Base-by-base conservation (phyloP, 2,888 invertebrate genomes). In the Tethea ocularis region DNA sequence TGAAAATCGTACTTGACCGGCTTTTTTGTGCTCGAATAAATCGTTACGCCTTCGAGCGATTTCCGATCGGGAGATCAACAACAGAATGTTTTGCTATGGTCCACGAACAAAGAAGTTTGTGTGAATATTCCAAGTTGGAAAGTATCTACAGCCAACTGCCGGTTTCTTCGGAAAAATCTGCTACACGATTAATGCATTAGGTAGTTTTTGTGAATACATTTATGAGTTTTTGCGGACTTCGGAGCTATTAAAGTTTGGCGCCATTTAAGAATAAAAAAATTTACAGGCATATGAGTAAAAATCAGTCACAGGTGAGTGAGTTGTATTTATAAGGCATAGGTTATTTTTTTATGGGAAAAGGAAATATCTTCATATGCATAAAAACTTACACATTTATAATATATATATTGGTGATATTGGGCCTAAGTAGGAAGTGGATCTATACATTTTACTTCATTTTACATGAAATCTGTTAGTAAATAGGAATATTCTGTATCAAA, bases 41-140 rank as follows among this genome's bases (percentile, higher is more conserved):
- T 54, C 54, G 54, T 54, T 54, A 54, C 36, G 54, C 54, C 54
- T 54, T 15, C 54, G 15, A 54, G 33, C 54, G 54, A 54, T 54
- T 54, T 54, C 29, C 20, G 33, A 36, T 54, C 54, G 36, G 22
- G 36, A 46, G 41, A 46, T 54, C 54, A 33, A 22, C 33, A 22
- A 29, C 54, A 54, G 3, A 24, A 54, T 20, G 20, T 17, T 54
- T 54, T 33, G 53, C 53, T 15, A 36, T 36, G 36, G 33, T 36
- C 54, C n/a, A 52, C 26, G 29, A 11, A 52, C 29, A 52, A 52
- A 54, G 54, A 54, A 20, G 5, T 20, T 54, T 54, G 33, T 7
- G 46, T 46, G 46, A 46, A 20, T 46, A 46, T 46, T 46, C 46
- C 20, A 15, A 46, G 46, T 20, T 46, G 10, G 17, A 46, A 10